These are phyloP conservation scores for Furcifer pardalis DNA, from an alignment of 2,797 vertebrate species.

Conservation along the genomic window DNA sequence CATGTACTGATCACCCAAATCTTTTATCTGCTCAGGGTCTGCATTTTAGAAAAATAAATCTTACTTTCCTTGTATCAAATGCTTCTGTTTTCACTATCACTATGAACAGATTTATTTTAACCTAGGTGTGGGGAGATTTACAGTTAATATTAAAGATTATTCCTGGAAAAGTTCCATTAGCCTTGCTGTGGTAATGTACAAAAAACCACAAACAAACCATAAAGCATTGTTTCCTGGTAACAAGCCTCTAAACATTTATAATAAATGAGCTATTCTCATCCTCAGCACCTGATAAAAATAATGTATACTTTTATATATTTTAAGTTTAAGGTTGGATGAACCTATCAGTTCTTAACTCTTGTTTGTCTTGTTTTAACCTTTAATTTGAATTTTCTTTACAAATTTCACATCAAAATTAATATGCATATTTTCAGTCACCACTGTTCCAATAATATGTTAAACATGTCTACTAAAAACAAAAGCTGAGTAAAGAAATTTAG, in stretches of 20 bases:
- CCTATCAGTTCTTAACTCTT: background rate
- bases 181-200: background rate
- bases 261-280: background rate
- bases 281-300: background rate
- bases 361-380: background rate
- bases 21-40: background rate
- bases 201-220: background rate
- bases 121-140: background rate
- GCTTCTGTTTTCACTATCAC: background rate
- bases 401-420: too few relatives aligned
- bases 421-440: too few relatives aligned
- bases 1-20: background rate
- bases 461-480: too few relatives aligned
- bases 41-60: background rate
- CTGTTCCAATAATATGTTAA: too few relatives aligned
- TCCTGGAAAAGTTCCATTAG: background rate
- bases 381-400: too few relatives aligned
- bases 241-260: background rate
- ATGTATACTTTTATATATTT: background rate
- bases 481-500: too few relatives aligned
- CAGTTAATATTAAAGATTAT: background rate
- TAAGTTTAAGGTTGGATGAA: background rate
- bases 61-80: background rate
- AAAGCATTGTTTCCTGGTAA: background rate
- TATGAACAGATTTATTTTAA: background rate